phyloP scores from a whole-genome alignment of 2,797 vertebrate species.

The Amazonetta brasiliensis region DNA sequence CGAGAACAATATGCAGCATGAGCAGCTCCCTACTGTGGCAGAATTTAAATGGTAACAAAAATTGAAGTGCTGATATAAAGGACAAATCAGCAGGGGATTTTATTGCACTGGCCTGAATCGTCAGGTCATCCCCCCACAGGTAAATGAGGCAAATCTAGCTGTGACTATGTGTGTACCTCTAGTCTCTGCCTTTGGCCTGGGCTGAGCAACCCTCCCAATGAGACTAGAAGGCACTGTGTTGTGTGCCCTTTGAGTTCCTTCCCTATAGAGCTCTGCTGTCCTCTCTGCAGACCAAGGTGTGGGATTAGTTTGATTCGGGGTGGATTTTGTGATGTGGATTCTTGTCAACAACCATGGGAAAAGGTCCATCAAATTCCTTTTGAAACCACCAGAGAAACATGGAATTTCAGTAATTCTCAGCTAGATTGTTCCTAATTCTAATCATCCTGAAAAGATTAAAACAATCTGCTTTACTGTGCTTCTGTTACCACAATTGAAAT shows the following conservation, averaged over 20 bases:
- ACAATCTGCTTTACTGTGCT: background rate
- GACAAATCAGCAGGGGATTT: background rate
- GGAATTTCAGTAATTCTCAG: background rate
- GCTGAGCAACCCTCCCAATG: background rate
- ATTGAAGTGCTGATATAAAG: background rate
- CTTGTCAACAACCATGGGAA: background rate
- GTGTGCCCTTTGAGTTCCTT: background rate
- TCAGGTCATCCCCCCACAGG: background rate
- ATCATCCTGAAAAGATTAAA: background rate
- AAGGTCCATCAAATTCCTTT: background rate
- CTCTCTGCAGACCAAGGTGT: background rate
- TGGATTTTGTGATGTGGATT: background rate
- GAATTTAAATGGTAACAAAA: background rate
- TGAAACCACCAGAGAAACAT: background rate
- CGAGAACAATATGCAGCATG: background rate
- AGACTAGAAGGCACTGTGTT: fast-evolving
- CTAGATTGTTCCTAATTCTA: background rate
- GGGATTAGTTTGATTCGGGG: fast-evolving
- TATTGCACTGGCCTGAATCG: background rate
- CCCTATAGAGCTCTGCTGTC: background rate
- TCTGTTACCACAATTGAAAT: background rate
- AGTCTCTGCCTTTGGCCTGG: background rate
- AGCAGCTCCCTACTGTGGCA: background rate
- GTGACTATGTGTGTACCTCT: background rate
- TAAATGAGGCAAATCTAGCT: background rate